Base-by-base conservation (phyloP, 2,888 invertebrate genomes). In the Volucella inanis region DNA sequence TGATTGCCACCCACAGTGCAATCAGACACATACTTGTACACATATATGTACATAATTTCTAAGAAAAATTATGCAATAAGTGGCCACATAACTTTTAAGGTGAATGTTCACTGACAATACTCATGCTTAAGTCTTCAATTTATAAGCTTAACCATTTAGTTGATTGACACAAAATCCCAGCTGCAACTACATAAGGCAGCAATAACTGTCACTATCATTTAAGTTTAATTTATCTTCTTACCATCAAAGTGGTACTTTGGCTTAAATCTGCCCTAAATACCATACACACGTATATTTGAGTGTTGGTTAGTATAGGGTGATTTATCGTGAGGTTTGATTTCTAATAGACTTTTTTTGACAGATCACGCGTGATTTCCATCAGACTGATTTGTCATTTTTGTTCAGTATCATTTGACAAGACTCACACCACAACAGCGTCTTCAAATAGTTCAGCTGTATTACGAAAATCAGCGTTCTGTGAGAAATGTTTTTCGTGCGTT, bases 121-220 rank as follows among this genome's bases (percentile, higher is more conserved):
- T 68, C 61, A 52, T 54, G 47, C 47, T 77, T 62, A 68, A 77
- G 59, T 68, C 52, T 47, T 31, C 54, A 50, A 68, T 68, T 77
- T 68, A 76, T 77, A 45, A 45, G 14, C 61, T 59, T 38, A 10
- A 38, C 67, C 39, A 43, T 47, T 61, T 45, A 54, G 18, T 61
- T 52, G 61, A 68, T 59, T 54, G 61, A 38, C 59, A 67, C 31
- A 15, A 45, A 31, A 43, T 67, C 47, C 61, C 31, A 52, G 61
- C 12, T 65, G 64, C 31, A 65, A 14, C 43, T 3, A 22, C 18
- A 22, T 22, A 11, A 52, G 41, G 11, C 8, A 6, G 10, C 39
- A 9, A 39, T 22, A 22, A 22, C 18, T 22, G n/a, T n/a, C 55
- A 55, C 39, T 57, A 8, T 1, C 9, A 2, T 14, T 54, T 31